A percentile compares a stretch with the other conserved stretches of the same genome.
Evolutionary conservation across 2,797 vertebrate genomes (phyloP).

Genomic region (Huso huso): DNA sequence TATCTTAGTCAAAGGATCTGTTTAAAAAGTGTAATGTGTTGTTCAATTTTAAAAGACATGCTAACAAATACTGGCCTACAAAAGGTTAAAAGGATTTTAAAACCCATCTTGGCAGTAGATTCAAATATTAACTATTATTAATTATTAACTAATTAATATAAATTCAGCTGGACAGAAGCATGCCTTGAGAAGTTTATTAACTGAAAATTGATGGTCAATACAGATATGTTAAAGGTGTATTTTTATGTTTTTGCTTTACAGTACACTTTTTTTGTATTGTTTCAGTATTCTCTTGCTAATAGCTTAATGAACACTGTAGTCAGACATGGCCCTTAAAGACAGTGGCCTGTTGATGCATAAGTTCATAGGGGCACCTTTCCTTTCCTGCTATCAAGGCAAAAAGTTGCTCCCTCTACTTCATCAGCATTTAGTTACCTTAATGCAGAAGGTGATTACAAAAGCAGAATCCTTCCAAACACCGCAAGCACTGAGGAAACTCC

Average conservation of each 20-base stretch:
- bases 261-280: background rate
- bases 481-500: background rate
- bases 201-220: background rate
- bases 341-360: conserved; percentile 17
- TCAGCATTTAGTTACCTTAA: conserved; percentile 9
- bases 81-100: too few relatives aligned
- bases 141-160: too few relatives aligned
- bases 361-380: conserved; percentile 8
- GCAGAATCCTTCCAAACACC: conserved; percentile 1
- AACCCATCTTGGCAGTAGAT: too few relatives aligned
- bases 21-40: too few relatives aligned
- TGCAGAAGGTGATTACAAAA: conserved; percentile 6
- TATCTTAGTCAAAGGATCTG: too few relatives aligned
- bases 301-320: background rate
- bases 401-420: conserved; percentile 6
- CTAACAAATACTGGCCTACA: too few relatives aligned
- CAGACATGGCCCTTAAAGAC: conserved; percentile 9
- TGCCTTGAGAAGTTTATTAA: background rate
- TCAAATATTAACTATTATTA: too few relatives aligned
- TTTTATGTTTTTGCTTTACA: background rate
- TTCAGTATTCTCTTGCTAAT: background rate
- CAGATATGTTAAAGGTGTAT: background rate
- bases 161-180: too few relatives aligned
- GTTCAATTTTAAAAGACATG: too few relatives aligned
- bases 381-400: conserved; percentile 10